Evolutionary conservation across 2,888 invertebrate genomes (phyloP), one percentile per base, ranked within the genome.

Genomic region (Limnephilus marmoratus): DNA sequence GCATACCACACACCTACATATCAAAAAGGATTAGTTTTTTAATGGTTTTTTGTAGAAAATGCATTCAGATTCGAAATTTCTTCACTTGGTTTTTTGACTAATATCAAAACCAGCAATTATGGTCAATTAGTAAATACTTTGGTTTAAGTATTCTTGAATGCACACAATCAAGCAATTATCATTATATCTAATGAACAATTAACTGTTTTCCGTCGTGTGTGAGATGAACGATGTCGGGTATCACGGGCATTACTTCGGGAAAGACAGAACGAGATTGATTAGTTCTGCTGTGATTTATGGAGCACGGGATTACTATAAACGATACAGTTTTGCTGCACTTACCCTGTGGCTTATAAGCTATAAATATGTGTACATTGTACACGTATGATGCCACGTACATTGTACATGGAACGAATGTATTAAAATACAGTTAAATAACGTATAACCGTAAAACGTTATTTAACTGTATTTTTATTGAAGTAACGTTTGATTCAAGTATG

Each of bases 161-260:
- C 90, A 80, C 37, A 45, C 68, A 81, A 90, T 41, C 41, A 12
- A 81, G 90, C 81, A 53, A 90, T 90, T 80, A 90, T 81, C 81
- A 90, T 80, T 34, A 68, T n/a, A 81, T 37, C 41, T 90, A 90
- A 80, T 45, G 68, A 90, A 90, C n/a, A 31, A 81, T 90, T 81
- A 90, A 81, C 68, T 12, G 81, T 90, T 80, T 24, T 31, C 31
- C 53, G 7, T 88, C 88, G 88, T 68, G 88, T 80, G 80, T 24
- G 18, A 68, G 53, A 68, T 68, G 53, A 24, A 68, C 53, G 53
- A 68, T 24, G 53, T 18, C 53, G 53, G 53, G 53, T 68, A 68
- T 68, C 53, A 68, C 53, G 53, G 53, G 53, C 53, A 24, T 68
- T 68, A 68, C 53, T 68, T 68, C n/a, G 49, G 12, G 45, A 41